These are phyloP conservation scores for Sturnira hondurensis DNA, from an alignment of 2,113 vertebrate genomes.

Conservation along the genomic window DNA sequence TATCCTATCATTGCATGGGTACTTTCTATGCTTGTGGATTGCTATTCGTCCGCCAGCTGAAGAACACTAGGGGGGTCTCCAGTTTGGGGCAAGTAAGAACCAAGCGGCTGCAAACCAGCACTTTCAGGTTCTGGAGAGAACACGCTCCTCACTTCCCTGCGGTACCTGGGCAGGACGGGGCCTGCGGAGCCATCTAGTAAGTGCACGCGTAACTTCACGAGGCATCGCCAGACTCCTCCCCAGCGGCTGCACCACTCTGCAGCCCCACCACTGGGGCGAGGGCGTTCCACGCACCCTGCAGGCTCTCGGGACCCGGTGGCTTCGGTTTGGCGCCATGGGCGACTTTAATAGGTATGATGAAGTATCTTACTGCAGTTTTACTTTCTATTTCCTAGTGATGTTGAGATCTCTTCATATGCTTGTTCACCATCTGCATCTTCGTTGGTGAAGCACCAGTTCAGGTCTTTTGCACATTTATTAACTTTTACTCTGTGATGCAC, in stretches of 20 bases:
- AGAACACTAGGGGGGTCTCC: background rate
- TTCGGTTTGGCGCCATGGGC: background rate
- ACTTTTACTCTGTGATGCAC: background rate
- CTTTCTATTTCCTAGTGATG: background rate
- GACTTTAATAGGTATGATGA: background rate
- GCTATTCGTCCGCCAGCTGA: background rate
- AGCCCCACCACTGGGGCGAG: background rate
- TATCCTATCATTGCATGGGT: background rate
- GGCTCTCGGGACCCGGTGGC: background rate
- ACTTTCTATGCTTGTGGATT: background rate
- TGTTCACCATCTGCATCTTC: background rate
- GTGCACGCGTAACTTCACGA: background rate
- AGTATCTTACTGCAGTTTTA: background rate
- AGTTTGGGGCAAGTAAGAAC: background rate
- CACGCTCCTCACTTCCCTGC: background rate
- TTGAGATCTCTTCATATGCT: background rate
- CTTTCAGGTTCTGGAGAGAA: background rate
- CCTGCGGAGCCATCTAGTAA: background rate
- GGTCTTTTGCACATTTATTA: background rate
- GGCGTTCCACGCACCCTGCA: accelerated
- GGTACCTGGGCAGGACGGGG: background rate
- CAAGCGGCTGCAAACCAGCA: background rate
- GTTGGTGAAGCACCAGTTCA: background rate
- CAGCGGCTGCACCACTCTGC: background rate
- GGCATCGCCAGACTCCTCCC: background rate